phyloP scores from a whole-genome alignment of 2,797 vertebrate species.

The Chelon labrosus region DNA sequence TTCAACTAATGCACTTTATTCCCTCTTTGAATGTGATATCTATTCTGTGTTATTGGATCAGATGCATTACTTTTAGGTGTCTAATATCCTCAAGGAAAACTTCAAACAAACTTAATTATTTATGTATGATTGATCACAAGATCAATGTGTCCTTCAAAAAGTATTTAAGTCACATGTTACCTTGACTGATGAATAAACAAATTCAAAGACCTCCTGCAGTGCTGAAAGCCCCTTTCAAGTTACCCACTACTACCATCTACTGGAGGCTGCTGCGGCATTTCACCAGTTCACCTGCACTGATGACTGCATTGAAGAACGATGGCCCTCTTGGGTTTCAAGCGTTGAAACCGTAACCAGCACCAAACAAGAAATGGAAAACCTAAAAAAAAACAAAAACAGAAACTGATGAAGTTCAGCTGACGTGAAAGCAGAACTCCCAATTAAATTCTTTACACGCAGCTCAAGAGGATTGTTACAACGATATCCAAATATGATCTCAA shows the following conservation, averaged over 20 bases:
- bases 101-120: background rate
- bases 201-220: constrained; percentile 9
- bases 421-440: constrained; percentile 54
- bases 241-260: constrained; percentile 80
- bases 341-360: constrained; percentile 34
- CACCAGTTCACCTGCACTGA: constrained; percentile 50
- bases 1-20: background rate
- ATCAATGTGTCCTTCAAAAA: constrained; percentile 7
- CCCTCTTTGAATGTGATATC: background rate
- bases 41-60: background rate
- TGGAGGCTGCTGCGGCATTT: constrained; percentile 35
- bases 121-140: background rate
- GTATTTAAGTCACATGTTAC: background rate
- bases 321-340: constrained; percentile 58
- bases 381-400: constrained; percentile 17
- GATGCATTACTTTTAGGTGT: background rate
- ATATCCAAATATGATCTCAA: constrained; percentile 76
- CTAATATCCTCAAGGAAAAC: background rate
- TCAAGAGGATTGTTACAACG: constrained; percentile 56
- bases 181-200: constrained; percentile 12
- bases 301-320: constrained; percentile 26
- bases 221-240: constrained; percentile 10
- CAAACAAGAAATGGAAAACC: constrained; percentile 44
- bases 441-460: constrained; percentile 51
- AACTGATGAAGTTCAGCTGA: constrained; percentile 39